These are phyloP conservation scores for Pectinophora gossypiella DNA, from an alignment of 1,140 invertebrate genomes.

Conservation along the genomic window DNA sequence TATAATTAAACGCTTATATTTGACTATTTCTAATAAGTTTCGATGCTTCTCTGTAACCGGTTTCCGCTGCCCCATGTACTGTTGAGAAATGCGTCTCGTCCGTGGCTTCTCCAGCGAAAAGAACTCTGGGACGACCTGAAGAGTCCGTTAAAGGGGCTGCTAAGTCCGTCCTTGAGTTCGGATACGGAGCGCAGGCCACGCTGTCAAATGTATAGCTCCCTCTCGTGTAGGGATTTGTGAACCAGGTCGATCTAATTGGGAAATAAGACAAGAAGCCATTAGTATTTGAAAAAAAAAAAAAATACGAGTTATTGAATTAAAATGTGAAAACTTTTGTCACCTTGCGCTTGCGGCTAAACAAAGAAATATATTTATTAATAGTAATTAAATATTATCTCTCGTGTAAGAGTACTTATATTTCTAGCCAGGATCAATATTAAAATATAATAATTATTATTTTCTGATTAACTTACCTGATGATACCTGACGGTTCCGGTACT, in stretches of 20 bases:
- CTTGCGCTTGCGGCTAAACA: no score
- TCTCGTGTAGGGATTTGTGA: constrained; percentile 36
- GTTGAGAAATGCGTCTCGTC: constrained; percentile 75
- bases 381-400: no score
- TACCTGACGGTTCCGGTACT: constrained; percentile 33
- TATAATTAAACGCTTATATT: no score
- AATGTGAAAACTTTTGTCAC: no score
- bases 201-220: constrained; percentile 45
- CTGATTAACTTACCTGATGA: constrained; percentile 24
- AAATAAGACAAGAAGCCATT: not conserved
- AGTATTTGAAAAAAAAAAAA: no score
- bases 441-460: not conserved
- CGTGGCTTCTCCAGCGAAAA: constrained; percentile 63
- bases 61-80: constrained; percentile 79
- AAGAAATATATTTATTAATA: no score
- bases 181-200: constrained; percentile 20
- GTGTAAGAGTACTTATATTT: no score
- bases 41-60: constrained; percentile 75
- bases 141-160: constrained; percentile 26
- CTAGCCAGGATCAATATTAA: not conserved
- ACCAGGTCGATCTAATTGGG: constrained; percentile 39
- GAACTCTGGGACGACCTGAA: constrained; percentile 23
- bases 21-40: constrained; percentile 32
- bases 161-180: constrained; percentile 23
- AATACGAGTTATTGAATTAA: no score